Percentiles rank a stretch among this genome's conserved stretches.
Evolutionary conservation across 1,140 invertebrate species (phyloP).

Genomic region (Hypsibius dujardini): DNA sequence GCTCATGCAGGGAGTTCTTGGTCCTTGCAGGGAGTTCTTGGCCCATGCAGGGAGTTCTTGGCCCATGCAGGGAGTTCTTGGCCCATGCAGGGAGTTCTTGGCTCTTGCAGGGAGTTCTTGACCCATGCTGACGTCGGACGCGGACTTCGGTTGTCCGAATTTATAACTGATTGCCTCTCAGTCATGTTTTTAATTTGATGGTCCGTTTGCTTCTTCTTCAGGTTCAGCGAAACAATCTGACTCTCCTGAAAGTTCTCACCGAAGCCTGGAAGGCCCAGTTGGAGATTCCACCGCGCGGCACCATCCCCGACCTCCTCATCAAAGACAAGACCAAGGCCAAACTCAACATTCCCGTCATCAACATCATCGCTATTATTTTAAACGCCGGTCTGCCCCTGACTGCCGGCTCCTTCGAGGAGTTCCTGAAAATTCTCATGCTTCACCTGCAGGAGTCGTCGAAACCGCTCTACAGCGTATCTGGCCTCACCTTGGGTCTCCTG

Average conservation of each 20-base stretch:
- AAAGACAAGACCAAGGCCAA: not conserved
- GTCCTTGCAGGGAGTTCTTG: no score
- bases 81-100: no score
- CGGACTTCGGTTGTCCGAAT: not conserved
- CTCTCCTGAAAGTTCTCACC: not conserved
- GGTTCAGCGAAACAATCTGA: slow-evolving; percentile 4
- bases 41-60: no score
- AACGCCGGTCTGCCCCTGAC: not conserved
- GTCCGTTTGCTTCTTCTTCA: not conserved
- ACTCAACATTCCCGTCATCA: not conserved
- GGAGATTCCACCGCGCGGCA: not conserved
- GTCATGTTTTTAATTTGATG: not conserved
- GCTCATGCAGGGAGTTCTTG: no score
- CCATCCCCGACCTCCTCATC: not conserved
- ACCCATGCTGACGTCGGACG: no score
- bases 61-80: no score
- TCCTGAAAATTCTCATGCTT: not conserved
- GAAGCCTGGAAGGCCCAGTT: not conserved
- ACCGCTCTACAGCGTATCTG: not conserved
- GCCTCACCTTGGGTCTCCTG: not conserved
- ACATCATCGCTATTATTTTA: slow-evolving; percentile 1
- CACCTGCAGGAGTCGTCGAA: not conserved
- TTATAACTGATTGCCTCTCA: not conserved
- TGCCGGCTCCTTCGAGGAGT: not conserved
- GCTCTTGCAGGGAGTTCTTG: no score